A percentile compares a stretch with the other conserved stretches of the same genome.
Evolutionary conservation across 2,888 invertebrate genomes (phyloP).

Genomic region (Rapana venosa): DNA sequence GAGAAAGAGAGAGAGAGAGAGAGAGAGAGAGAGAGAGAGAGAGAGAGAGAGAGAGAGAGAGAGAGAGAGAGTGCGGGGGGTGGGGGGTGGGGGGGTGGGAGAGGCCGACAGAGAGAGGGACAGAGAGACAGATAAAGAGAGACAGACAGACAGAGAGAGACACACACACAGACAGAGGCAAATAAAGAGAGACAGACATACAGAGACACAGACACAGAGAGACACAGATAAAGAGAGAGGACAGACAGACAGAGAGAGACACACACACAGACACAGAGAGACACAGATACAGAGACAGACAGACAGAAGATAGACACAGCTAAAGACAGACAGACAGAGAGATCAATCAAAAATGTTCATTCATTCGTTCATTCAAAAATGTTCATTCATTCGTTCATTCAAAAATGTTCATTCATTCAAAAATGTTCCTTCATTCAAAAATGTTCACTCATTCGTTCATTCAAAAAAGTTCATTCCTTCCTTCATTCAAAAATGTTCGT

Average conservation of each 20-base stretch:
- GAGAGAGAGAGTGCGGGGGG: neutral
- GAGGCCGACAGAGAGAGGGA: neutral
- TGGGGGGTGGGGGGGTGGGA: neutral
- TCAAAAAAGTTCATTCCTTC: no score
- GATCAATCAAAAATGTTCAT: no score
- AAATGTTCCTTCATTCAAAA: no score
- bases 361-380: no score
- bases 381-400: no score
- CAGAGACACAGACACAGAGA: neutral
- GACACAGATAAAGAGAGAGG: neutral
- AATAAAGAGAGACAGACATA: neutral
- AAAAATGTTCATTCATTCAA: no score
- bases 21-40: neutral
- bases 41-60: slow-evolving; percentile 1
- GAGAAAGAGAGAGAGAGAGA: neutral
- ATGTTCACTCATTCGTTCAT: no score
- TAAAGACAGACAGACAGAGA: no score
- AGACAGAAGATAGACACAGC: no score
- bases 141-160: neutral
- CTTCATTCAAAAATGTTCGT: no score
- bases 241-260: neutral
- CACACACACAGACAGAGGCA: neutral
- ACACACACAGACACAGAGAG: neutral
- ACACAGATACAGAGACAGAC: no score
- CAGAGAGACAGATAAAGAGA: neutral